These are phyloP conservation scores for Pemphigus obesinymphae DNA, from an alignment of 1,140 invertebrate species.

Conservation along the genomic window DNA sequence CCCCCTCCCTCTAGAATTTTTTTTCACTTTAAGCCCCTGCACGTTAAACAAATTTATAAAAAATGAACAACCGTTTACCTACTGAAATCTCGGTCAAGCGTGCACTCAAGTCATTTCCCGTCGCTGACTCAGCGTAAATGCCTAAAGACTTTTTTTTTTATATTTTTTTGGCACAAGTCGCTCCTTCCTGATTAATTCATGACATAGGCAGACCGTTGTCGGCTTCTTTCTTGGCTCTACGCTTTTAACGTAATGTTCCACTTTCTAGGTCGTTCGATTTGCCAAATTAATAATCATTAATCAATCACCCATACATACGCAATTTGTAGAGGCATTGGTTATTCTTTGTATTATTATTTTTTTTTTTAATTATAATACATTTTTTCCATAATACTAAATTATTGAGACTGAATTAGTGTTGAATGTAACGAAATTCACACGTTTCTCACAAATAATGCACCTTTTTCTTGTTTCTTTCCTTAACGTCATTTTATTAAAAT, in stretches of 20 bases:
- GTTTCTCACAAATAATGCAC: too few relatives aligned
- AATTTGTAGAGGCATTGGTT: too few relatives aligned
- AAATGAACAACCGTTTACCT: too few relatives aligned
- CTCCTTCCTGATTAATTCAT: constrained; percentile 28
- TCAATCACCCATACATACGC: not conserved
- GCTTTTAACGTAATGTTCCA: not conserved
- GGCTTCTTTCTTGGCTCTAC: not conserved
- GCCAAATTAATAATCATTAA: constrained; percentile 26
- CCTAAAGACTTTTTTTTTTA: constrained; percentile 3
- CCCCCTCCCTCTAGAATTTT: too few relatives aligned
- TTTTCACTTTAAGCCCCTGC: too few relatives aligned
- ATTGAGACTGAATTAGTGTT: too few relatives aligned
- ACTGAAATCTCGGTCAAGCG: constrained; percentile 21
- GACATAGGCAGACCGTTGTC: not conserved
- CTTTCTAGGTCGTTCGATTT: constrained; percentile 26
- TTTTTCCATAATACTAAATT: too few relatives aligned
- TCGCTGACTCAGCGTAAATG: constrained; percentile 24
- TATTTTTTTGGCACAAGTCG: constrained; percentile 24
- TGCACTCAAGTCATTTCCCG: not conserved
- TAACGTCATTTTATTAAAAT: too few relatives aligned
- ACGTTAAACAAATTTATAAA: too few relatives aligned
- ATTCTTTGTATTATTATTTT: not conserved
- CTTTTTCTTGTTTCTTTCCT: too few relatives aligned
- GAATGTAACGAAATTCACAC: too few relatives aligned
- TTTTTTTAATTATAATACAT: not conserved